Percentiles rank a stretch among this genome's conserved stretches.
phyloP scores from a whole-genome alignment of 2,113 vertebrate genomes.

The Xyrauchen texanus region DNA sequence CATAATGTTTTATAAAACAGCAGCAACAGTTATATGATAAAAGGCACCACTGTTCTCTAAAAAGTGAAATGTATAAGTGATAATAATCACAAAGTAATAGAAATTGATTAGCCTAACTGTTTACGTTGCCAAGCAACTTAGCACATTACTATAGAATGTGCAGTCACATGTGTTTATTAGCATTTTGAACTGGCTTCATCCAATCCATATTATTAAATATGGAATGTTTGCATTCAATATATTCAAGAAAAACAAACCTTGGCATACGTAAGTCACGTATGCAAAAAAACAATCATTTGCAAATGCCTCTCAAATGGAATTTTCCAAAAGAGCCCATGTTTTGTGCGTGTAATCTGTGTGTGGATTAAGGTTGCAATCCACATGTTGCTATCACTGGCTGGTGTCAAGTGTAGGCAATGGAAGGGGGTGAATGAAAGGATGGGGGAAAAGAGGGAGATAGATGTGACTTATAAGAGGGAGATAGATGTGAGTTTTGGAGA shows the following conservation, averaged over 20 bases:
- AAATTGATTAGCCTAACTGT: not conserved
- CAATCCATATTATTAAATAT: not conserved
- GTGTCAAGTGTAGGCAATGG: not conserved
- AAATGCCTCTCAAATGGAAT: constrained; percentile 2
- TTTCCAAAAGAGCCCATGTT: constrained; percentile 2
- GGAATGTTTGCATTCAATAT: not conserved
- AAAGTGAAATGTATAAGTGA: too few species aligned
- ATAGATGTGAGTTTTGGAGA: constrained; percentile 9
- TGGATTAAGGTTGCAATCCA: constrained; percentile 14
- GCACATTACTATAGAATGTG: too few species aligned
- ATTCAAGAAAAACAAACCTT: not conserved
- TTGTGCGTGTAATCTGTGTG: constrained; percentile 21
- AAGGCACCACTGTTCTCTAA: too few species aligned
- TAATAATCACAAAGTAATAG: not conserved
- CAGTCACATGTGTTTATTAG: too few species aligned
- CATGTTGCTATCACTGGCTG: not conserved
- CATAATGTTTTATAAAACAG: too few species aligned
- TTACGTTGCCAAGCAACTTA: too few species aligned
- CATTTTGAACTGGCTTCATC: too few species aligned
- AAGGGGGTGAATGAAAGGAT: too few species aligned
- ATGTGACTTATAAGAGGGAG: not conserved
- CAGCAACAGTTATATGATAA: too few species aligned
- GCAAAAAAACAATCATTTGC: constrained; percentile 10
- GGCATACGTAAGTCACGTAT: not conserved
- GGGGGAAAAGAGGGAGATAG: too few species aligned